Conservation (phyloP, 2,797 vertebrate species). For the Staurois parvus region DNA sequence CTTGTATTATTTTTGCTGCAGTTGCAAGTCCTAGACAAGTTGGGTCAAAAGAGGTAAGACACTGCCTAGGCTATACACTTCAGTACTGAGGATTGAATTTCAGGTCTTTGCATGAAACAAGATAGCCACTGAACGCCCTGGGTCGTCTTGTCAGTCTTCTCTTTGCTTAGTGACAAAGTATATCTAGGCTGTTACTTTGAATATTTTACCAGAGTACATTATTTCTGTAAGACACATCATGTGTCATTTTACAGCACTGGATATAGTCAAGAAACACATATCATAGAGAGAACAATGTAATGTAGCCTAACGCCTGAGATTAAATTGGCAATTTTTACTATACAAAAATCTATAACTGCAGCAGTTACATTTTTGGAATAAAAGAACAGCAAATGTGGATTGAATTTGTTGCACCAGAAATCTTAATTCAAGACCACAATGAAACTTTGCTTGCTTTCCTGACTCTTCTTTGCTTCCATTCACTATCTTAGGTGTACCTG, state of each 20-base stretch:
- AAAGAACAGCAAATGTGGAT: too few relatives aligned
- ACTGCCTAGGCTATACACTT: constrained; percentile 5
- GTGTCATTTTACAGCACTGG: background rate
- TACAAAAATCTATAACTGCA: too few relatives aligned
- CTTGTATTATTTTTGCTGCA: background rate
- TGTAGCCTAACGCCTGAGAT: too few relatives aligned
- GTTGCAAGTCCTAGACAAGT: background rate
- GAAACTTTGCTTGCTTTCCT: too few relatives aligned
- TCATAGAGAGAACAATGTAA: too few relatives aligned
- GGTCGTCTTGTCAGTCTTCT: background rate
- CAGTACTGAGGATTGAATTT: constrained; percentile 38
- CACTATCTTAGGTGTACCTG: too few relatives aligned
- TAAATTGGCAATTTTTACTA: too few relatives aligned
- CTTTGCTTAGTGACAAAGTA: constrained; percentile 17
- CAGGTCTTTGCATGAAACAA: constrained; percentile 26
- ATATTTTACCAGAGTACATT: background rate
- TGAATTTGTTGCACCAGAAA: too few relatives aligned
- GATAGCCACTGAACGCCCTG: constrained; percentile 10
- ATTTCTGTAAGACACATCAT: background rate
- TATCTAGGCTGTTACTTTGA: background rate
- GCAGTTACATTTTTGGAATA: too few relatives aligned
- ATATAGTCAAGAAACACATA: too few relatives aligned
- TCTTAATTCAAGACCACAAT: too few relatives aligned
- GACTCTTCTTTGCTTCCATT: too few relatives aligned
- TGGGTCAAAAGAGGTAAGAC: constrained; percentile 28